Evolutionary conservation across 2,888 invertebrate species (phyloP).

Genomic region (Latheticus oryzae): DNA sequence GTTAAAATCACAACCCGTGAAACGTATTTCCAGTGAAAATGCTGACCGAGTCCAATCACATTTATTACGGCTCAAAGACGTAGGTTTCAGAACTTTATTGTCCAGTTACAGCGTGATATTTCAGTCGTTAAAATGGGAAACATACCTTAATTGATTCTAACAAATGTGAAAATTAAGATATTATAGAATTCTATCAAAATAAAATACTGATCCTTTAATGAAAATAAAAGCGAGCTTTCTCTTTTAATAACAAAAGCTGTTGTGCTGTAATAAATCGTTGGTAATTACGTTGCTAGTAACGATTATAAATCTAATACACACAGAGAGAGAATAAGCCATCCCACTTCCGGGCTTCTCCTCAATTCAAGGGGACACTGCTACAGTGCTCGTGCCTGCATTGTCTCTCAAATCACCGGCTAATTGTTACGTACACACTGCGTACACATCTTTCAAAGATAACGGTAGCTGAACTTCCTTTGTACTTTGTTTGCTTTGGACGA

Average conservation of each 20-base stretch:
- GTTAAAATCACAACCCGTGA: slow-evolving; percentile 33
- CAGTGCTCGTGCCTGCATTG: slow-evolving; percentile 30
- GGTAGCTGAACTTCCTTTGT: slow-evolving; percentile 28
- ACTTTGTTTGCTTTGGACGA: slow-evolving; percentile 37
- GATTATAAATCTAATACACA: slow-evolving; percentile 46
- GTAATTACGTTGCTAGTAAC: slow-evolving; percentile 44
- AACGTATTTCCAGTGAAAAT: slow-evolving; percentile 40
- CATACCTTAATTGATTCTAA: neutral
- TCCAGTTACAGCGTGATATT: no score
- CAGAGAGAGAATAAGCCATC: slow-evolving; percentile 36
- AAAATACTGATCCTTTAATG: slow-evolving; percentile 35
- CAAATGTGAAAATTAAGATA: slow-evolving; percentile 33
- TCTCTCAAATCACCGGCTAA: slow-evolving; percentile 41
- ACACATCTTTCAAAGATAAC: slow-evolving; percentile 39
- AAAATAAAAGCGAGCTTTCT: slow-evolving; percentile 43
- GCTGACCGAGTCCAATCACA: slow-evolving; percentile 40
- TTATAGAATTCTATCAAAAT: no score
- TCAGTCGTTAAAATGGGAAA: slow-evolving; percentile 16
- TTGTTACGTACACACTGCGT: slow-evolving; percentile 40
- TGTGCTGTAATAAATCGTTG: slow-evolving; percentile 43
- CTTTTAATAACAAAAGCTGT: slow-evolving; percentile 45
- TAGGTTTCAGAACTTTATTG: no score
- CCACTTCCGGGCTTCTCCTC: slow-evolving; percentile 25
- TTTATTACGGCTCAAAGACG: slow-evolving; percentile 19
- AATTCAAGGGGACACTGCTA: slow-evolving; percentile 18